phyloP scores from a whole-genome alignment of 2,797 vertebrate species.

The Brachymystax lenok region DNA sequence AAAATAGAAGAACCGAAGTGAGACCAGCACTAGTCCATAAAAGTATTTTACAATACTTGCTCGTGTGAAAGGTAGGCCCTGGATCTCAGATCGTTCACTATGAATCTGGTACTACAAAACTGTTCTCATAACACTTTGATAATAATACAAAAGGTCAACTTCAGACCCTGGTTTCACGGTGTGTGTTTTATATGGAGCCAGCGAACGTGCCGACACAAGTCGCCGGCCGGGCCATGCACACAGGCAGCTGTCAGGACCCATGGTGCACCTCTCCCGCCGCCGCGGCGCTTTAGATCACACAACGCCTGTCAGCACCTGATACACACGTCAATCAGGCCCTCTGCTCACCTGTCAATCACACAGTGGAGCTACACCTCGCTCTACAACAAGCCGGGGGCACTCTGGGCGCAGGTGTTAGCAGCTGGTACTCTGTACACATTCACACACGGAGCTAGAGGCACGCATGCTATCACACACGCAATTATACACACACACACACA shows the following conservation, averaged over 20 bases:
- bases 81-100: background rate
- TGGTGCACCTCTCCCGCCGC: background rate
- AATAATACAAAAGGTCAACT: background rate
- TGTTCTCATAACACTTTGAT: background rate
- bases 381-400: conserved; percentile 9
- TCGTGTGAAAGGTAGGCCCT: background rate
- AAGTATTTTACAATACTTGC: background rate
- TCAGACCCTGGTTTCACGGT: background rate
- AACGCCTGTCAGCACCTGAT: conserved; percentile 69
- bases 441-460: background rate
- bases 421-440: conserved; percentile 35
- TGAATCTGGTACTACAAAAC: background rate
- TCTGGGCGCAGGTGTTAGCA: conserved; percentile 69
- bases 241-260: conserved; percentile 56
- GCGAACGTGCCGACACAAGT: conserved; percentile 41
- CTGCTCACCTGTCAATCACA: conserved; percentile 70
- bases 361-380: conserved; percentile 50
- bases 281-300: conserved; percentile 66
- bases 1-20: too few relatives aligned
- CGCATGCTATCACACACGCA: background rate
- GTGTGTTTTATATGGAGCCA: background rate
- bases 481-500: background rate
- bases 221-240: conserved; percentile 6
- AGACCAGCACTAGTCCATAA: background rate
- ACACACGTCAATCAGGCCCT: conserved; percentile 77